phyloP scores from a whole-genome alignment of 2,888 invertebrate species.

The Machimus atricapillus region DNA sequence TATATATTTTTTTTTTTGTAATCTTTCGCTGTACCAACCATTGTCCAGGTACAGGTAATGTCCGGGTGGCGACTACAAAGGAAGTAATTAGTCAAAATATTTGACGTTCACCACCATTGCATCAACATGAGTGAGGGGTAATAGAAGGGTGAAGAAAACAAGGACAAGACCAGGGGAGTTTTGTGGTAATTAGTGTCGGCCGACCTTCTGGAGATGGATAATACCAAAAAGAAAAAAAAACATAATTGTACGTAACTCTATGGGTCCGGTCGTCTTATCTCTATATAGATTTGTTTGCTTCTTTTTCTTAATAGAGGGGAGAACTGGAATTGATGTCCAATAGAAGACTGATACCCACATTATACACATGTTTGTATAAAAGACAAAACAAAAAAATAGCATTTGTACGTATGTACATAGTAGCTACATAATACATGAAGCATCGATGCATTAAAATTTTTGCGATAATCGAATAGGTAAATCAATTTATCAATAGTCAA shows the following conservation, averaged over 20 bases:
- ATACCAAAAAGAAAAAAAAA: background rate
- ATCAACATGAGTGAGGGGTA: background rate
- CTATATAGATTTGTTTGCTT: background rate
- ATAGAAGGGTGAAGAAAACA: background rate
- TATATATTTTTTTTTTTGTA: background rate
- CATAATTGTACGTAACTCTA: background rate
- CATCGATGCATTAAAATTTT: too few relatives aligned
- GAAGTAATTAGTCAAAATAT: slow-evolving; percentile 31
- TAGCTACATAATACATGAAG: too few relatives aligned
- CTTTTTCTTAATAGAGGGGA: background rate
- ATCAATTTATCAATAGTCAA: too few relatives aligned
- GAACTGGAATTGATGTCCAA: background rate
- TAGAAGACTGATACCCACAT: background rate
- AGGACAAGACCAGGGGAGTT: background rate
- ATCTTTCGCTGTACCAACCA: background rate
- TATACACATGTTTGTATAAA: background rate
- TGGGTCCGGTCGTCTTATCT: background rate
- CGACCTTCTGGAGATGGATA: background rate
- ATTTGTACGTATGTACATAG: too few relatives aligned
- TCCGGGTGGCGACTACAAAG: slow-evolving; percentile 29
- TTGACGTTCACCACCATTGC: background rate
- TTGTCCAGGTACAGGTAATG: slow-evolving; percentile 1
- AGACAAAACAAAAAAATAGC: too few relatives aligned
- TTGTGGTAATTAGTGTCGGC: background rate
- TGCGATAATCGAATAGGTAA: too few relatives aligned